Evolutionary conservation across 2,797 vertebrate species (phyloP), one percentile per base, ranked within the genome.

Genomic region (Oryzias sinensis): DNA sequence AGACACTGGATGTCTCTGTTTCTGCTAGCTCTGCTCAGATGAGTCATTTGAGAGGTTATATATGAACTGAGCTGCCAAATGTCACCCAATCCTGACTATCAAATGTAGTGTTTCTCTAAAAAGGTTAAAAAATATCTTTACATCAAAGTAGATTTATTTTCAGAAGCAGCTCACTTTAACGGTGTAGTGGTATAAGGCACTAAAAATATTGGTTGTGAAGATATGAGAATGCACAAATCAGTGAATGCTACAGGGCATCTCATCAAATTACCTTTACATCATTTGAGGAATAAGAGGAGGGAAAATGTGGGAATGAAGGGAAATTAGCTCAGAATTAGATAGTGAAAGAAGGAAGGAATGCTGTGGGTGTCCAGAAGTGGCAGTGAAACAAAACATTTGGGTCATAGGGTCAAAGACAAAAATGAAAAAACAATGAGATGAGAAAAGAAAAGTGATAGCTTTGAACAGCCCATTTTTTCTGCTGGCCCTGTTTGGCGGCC

Each of bases 1-100:
- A 53, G 52, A 68, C 89, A 80, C 84, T 85, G 73, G 87, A 75
- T 84, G 86, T 79, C 87, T 79, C 80, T 73, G 68, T 72, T 83
- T 65, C 65, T 62, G 37, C 58, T 17, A 57, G 52, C 60, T 42
- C 18, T 20, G 56, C 57, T 14, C 57, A 14, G 14, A 82, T 85
- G 80, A 87, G 57, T 88, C 82, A 87, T 81, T 56, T 9, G 49
- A 47, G 56, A 33, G 25, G 68, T 69, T 78, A 62, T 51, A 68
- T 65, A 68, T 55, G 59, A 74, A 70, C 53, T 56, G 27, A 81
- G 48, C 65, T 44, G 62, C 45, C 48, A 51, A 44, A 59, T 66
- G 55, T 82, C 63, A 75, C 33, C 42, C 66, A 73, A 64, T 66
- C 33, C 51, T 67, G 59, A 56, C 65, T 68, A 44, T 72, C 49